These are phyloP conservation scores for Pammene fasciana DNA, from an alignment of 2,888 invertebrate species.

Conservation along the genomic window DNA sequence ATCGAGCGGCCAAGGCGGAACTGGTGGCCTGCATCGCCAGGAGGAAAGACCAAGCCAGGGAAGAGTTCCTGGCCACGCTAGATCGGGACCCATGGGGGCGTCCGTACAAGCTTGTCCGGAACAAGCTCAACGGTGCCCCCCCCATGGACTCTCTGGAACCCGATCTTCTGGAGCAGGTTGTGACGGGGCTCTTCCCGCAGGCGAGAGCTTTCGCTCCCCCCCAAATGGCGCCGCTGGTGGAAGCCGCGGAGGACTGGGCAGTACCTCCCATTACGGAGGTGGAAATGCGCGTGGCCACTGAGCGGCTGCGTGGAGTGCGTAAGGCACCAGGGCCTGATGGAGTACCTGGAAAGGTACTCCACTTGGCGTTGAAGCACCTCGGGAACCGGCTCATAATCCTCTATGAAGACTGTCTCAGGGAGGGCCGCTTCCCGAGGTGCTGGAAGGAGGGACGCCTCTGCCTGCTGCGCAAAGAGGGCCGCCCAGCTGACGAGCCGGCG, in stretches of 20 bases:
- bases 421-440: slow-evolving; percentile 11
- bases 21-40: not conserved
- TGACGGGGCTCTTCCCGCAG: not conserved
- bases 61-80: not conserved
- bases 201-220: not conserved
- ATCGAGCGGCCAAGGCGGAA: too few species aligned
- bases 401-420: not conserved
- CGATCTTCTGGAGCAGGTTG: not conserved
- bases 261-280: not conserved
- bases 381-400: not conserved
- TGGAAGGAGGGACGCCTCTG: slow-evolving; percentile 25
- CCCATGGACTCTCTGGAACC: not conserved
- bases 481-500: slow-evolving; percentile 2
- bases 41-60: not conserved
- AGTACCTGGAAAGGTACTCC: not conserved
- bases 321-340: not conserved
- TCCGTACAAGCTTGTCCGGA: not conserved
- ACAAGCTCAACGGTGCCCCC: not conserved
- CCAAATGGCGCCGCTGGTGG: not conserved
- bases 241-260: too few species aligned
- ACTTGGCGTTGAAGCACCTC: not conserved
- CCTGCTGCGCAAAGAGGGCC: not conserved
- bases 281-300: not conserved
- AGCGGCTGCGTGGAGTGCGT: not conserved
- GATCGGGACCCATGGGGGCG: not conserved